A percentile compares a stretch with the other conserved stretches of the same genome.
Conservation (phyloP, 2,113 vertebrate genomes). For the Uria lomvia region DNA sequence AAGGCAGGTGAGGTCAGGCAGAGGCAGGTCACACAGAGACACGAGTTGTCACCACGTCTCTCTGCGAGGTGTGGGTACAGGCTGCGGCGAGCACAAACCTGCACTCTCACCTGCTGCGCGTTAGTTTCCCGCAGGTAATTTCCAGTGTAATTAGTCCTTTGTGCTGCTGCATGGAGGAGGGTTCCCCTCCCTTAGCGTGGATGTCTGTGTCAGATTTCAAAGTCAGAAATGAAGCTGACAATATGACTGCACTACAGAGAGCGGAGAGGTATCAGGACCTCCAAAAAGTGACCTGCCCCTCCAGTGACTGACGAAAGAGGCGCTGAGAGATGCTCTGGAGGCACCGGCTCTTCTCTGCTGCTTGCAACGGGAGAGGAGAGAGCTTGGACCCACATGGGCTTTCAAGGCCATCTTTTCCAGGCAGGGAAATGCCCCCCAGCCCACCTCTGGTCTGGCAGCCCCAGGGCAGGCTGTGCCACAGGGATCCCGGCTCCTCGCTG, state of each 20-base stretch:
- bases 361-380: neutral
- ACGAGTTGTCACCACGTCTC: fast-evolving
- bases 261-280: neutral
- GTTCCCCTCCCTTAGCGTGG: neutral
- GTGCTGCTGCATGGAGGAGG: neutral
- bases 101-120: neutral
- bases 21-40: neutral
- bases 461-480: fast-evolving
- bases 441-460: neutral
- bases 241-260: neutral
- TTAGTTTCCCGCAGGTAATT: neutral
- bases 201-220: neutral
- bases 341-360: neutral
- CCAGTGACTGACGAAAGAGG: neutral
- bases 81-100: neutral
- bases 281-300: fast-evolving
- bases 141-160: neutral
- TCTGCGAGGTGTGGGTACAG: neutral
- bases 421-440: neutral
- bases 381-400: neutral
- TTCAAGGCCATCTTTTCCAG: neutral
- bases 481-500: fast-evolving
- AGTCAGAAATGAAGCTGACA: neutral
- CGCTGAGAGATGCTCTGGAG: neutral
- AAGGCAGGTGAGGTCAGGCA: neutral